phyloP scores from a whole-genome alignment of 2,888 invertebrate genomes.

The Seira sanloemensis region DNA sequence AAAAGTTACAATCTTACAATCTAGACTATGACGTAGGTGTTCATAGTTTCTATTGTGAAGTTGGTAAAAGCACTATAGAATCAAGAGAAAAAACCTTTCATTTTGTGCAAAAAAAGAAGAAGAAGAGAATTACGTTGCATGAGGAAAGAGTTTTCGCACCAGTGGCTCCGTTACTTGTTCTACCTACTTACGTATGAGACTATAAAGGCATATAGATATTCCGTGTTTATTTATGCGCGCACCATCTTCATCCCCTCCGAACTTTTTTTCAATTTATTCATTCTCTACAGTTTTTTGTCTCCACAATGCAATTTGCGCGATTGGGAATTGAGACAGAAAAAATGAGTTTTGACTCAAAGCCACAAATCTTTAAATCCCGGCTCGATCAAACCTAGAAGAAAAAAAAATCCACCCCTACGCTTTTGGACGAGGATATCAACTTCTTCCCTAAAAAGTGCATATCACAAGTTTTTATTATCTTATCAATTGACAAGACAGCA shows the following conservation, averaged over 20 bases:
- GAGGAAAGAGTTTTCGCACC: constrained; percentile 66
- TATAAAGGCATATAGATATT: constrained; percentile 2
- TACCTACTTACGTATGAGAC: constrained; percentile 45
- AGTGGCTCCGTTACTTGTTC: constrained; percentile 69
- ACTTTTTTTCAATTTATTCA: neutral
- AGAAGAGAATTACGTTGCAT: constrained; percentile 49
- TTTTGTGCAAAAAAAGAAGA: constrained; percentile 38
- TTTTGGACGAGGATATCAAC: neutral
- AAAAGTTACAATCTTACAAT: too few species aligned
- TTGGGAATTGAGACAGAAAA: constrained; percentile 16
- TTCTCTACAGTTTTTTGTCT: neutral
- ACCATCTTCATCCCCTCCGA: neutral
- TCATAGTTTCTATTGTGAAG: constrained; percentile 21
- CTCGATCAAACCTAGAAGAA: too few species aligned
- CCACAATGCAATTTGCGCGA: constrained; percentile 1
- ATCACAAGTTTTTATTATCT: constrained; percentile 3
- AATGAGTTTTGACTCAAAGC: constrained; percentile 11
- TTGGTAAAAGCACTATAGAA: neutral
- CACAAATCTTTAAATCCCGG: neutral
- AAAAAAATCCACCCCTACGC: neutral
- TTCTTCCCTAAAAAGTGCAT: neutral
- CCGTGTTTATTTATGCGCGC: constrained; percentile 12
- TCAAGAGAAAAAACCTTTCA: constrained; percentile 15
- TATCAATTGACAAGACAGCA: constrained; percentile 4
- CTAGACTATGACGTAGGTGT: constrained; percentile 28